Percentiles rank a stretch among this genome's conserved stretches.
Conservation (phyloP, 2,888 invertebrate species). For the Archips crataeganus region DNA sequence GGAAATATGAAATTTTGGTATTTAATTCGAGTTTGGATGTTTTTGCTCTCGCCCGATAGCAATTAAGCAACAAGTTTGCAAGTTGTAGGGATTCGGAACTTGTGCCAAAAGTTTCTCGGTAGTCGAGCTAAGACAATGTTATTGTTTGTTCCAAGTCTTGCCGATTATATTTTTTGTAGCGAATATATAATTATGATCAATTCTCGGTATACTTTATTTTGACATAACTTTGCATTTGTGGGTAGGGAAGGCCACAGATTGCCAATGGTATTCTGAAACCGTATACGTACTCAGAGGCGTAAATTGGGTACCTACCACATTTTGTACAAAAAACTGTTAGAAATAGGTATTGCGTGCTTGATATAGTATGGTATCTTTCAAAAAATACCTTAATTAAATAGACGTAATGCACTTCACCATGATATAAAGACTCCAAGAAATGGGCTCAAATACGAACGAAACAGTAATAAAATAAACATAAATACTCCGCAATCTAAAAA, state of each 20-base stretch:
- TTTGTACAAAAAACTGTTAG: too few species aligned
- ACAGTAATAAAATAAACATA: too few species aligned
- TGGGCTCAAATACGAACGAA: too few species aligned
- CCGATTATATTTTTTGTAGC: slow-evolving; percentile 3
- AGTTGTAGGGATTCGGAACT: slow-evolving; percentile 27
- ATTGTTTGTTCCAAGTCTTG: slow-evolving; percentile 18
- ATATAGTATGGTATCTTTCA: too few species aligned
- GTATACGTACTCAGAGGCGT: background rate
- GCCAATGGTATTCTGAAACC: background rate
- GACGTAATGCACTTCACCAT: too few species aligned
- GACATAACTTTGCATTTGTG: background rate
- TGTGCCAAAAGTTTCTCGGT: slow-evolving; percentile 32
- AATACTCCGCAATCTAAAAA: too few species aligned
- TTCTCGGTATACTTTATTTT: background rate
- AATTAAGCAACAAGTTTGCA: slow-evolving; percentile 38
- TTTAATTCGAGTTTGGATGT: slow-evolving; percentile 53
- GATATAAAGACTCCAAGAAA: too few species aligned
- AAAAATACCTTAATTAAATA: too few species aligned
- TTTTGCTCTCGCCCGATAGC: slow-evolving; percentile 38
- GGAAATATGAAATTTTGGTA: slow-evolving; percentile 71
- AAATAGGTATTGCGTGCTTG: too few species aligned
- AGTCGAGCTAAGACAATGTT: slow-evolving; percentile 32
- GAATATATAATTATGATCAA: background rate
- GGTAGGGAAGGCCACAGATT: background rate
- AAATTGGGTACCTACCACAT: background rate